Percentiles rank a stretch among this genome's conserved stretches.
These are phyloP conservation scores for Phoxinus phoxinus DNA, from an alignment of 2,113 vertebrate genomes.

Conservation along the genomic window DNA sequence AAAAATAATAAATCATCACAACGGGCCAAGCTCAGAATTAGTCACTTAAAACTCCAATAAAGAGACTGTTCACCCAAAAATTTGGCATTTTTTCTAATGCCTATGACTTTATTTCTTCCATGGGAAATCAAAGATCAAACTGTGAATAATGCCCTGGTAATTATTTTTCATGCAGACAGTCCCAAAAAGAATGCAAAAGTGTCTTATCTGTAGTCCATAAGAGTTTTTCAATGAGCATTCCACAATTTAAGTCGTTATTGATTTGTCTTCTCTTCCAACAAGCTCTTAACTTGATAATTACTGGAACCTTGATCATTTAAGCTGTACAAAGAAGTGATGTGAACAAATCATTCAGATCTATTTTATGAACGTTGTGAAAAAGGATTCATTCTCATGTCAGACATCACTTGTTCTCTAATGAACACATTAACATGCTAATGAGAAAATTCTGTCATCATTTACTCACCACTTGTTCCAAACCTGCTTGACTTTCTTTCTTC, in stretches of 20 bases:
- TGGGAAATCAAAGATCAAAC: no score
- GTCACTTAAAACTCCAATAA: background rate
- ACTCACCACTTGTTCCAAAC: no score
- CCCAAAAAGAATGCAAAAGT: background rate
- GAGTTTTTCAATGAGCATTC: background rate
- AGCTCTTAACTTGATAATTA: background rate
- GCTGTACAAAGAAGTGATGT: background rate
- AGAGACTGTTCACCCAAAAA: background rate
- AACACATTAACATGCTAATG: no score
- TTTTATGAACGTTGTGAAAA: background rate
- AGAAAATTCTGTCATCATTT: no score
- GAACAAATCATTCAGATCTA: background rate
- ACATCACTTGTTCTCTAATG: background rate
- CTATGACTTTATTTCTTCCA: background rate
- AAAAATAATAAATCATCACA: slow-evolving; percentile 16
- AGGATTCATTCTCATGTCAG: background rate
- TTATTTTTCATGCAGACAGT: no score
- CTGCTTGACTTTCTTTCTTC: no score
- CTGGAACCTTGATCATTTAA: background rate
- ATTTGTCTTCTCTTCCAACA: background rate
- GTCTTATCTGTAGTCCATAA: background rate
- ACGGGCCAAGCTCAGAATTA: slow-evolving; percentile 4
- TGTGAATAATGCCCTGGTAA: no score
- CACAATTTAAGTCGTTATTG: background rate
- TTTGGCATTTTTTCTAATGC: background rate